Conservation (phyloP, 1,140 invertebrate species). For the Solenopsis fugax region DNA sequence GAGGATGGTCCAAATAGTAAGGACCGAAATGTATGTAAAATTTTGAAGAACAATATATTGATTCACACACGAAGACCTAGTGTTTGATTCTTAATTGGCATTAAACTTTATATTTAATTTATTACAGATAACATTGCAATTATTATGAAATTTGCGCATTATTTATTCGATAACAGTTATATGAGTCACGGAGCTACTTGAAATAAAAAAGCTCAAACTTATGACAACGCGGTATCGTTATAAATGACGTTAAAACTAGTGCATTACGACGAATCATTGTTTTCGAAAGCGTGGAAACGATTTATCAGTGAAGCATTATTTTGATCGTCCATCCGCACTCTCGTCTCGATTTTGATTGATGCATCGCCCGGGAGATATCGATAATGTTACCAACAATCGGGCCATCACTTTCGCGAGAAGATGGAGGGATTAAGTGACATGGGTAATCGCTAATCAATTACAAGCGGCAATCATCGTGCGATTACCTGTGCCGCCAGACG, state of each 20-base stretch:
- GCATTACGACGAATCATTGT: conserved; percentile 12
- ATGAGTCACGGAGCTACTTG: neutral
- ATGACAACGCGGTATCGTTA: neutral
- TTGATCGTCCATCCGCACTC: neutral
- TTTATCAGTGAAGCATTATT: conserved; percentile 45
- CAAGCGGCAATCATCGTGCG: conserved; percentile 81
- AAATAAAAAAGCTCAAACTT: neutral
- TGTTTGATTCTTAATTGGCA: too few relatives aligned
- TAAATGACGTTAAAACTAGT: conserved; percentile 19
- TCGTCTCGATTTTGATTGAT: conserved; percentile 51
- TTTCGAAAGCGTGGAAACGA: conserved; percentile 21
- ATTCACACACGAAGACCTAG: too few relatives aligned
- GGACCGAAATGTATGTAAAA: too few relatives aligned
- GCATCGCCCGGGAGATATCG: conserved; percentile 23
- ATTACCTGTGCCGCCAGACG: conserved; percentile 80
- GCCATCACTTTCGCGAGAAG: conserved; percentile 44
- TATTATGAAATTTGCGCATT: neutral
- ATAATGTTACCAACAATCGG: conserved; percentile 43
- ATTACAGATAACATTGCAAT: too few relatives aligned
- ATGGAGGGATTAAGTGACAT: conserved; percentile 65
- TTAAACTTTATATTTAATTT: too few relatives aligned
- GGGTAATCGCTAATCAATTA: conserved; percentile 83
- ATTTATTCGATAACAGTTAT: neutral
- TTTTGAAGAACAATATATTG: too few relatives aligned
- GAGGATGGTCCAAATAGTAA: too few relatives aligned